Evolutionary conservation across 1,140 invertebrate species (phyloP), one percentile per base, ranked within the genome.

Genomic region (Leptopilina clavipes): DNA sequence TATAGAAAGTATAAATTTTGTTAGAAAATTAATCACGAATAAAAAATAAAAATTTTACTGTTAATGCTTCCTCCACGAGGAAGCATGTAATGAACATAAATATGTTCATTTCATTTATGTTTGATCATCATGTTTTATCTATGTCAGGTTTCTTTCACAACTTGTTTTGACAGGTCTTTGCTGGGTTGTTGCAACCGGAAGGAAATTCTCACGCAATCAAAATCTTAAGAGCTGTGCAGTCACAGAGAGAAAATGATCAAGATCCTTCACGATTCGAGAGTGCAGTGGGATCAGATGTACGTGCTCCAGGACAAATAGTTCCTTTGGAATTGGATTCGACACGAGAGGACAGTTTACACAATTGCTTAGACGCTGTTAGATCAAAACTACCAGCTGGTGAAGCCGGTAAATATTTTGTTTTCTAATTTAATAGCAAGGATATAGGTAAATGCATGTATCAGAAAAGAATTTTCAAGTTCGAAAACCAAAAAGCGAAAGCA

Each of bases 301-400:
- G 88, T 78, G 89, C 90, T 54, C 88, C 91, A 48, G 91, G 92
- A n/a, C 88, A 90, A 82, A 92, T 95, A 52, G 92, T 94, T 54
- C 93, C 94, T 3, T 88, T 96, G 78, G 93, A 94, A 52, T 84
- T 96, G 78, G 95, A 96, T 85, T 94, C 96, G 1, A 95, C 95
- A 0, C 91, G 95, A 22, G 95, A 96, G 88, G 95, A 96, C 85
- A 91, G 95, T 79, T 87, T 96, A 48, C 94, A 94, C 76, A 94
- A 95, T 88, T 94, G 95, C 7, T 94, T 95, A 14, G 93, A 94
- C 74, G 92, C 93, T 9, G 93, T 96, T 74, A 93, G 95, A 18
- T 93, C 94, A 45, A 95, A 96, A 91, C 89, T 96, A 76, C 95
- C 95, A 72, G 95, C 95, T 19, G 95, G 95, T 48, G 94, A 96